Evolutionary conservation across 2,888 invertebrate genomes (phyloP).

Genomic region (Mamestra brassicae): DNA sequence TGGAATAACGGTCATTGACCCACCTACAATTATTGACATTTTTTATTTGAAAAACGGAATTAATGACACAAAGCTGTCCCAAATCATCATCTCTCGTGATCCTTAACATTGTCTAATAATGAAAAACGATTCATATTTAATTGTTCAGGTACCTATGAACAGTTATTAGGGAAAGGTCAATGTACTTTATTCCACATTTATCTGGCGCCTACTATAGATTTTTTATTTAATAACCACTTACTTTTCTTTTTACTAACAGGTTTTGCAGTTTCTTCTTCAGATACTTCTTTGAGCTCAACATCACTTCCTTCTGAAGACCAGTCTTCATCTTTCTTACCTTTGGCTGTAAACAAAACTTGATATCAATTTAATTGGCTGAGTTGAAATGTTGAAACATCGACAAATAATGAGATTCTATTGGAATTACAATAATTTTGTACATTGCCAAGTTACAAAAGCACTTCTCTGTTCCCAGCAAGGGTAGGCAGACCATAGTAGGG

Average conservation of each 20-base stretch:
- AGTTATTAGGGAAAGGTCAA: too few relatives aligned
- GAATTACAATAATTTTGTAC: not conserved
- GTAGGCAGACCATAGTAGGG: not conserved
- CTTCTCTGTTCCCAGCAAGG: not conserved
- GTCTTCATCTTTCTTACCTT: constrained; percentile 90
- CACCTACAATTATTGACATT: too few relatives aligned
- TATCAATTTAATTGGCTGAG: constrained; percentile 8
- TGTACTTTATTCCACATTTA: too few relatives aligned
- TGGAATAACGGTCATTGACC: too few relatives aligned
- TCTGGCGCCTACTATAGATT: too few relatives aligned
- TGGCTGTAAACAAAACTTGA: constrained; percentile 74
- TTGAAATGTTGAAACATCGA: constrained; percentile 20
- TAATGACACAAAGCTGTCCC: too few relatives aligned
- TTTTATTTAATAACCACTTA: constrained; percentile 66
- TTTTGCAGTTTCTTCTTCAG: constrained; percentile 84
- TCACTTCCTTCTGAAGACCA: constrained; percentile 90
- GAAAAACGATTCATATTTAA: too few relatives aligned
- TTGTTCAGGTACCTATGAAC: too few relatives aligned
- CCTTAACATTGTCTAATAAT: too few relatives aligned
- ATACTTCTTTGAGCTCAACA: constrained; percentile 83
- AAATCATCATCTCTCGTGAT: too few relatives aligned
- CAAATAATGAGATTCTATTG: constrained; percentile 16
- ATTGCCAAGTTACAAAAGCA: not conserved
- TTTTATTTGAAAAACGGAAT: too few relatives aligned
- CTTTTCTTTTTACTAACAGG: constrained; percentile 88